Evolutionary conservation across 2,113 vertebrate genomes (phyloP), one percentile per base, ranked within the genome.

Genomic region (Potamarius usumacintae): DNA sequence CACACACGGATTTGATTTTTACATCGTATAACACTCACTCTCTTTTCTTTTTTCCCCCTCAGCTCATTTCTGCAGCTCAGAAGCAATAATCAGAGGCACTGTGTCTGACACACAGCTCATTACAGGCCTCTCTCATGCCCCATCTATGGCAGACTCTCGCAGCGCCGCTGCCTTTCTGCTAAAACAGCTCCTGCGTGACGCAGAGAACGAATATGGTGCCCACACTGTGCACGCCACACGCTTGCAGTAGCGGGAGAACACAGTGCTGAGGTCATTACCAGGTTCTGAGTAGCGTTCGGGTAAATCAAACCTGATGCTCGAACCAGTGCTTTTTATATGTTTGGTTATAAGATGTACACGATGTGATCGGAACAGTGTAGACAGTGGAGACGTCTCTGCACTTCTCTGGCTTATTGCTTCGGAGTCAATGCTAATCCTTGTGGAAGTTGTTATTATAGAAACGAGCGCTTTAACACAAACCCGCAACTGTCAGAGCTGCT

Each of bases 61-160:
- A 82, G 90, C 90, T 82, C 85, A 86, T 83, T 91, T 92, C 94
- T 94, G 94, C 93, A 95, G 94, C 93, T 94, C 92, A 85, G 91
- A 93, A 92, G 93, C 92, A 92, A 93, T 95, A 95, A 95, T 95
- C 95, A 95, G 94, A 94, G 91, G 90, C 93, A 94, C 92, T 94
- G 92, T 88, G 83, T 76, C 83, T 90, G 86, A 88, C 85, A 90
- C 86, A 63, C 67, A 84, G 79, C 83, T 87, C 86, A 88, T 90
- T 90, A 88, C 86, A 88, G 65, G 78, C 58, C 82, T 60, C 88
- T 87, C 88, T 89, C 82, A 50, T 71, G 82, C 79, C 86, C 85
- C 82, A 74, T 81, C 83, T 79, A 65, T 71, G 4, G 42, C 82
- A 72, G 81, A n/a, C 86, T 87, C 85, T 74, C 85, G 82, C 88